Conservation (phyloP, 2,113 vertebrate genomes). For the Alethe castanea region DNA sequence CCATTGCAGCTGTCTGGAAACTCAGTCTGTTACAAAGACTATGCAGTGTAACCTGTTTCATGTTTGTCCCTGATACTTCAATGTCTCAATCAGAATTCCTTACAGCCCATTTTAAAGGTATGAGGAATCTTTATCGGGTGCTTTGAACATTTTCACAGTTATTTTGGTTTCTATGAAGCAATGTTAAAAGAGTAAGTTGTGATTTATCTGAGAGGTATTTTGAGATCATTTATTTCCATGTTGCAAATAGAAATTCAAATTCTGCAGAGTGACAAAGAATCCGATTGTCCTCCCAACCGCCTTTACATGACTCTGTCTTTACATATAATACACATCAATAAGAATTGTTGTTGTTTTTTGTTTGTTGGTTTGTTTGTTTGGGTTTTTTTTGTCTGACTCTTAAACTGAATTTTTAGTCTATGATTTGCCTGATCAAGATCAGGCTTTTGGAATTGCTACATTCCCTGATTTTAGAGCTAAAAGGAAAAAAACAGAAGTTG, state of each 20-base stretch:
- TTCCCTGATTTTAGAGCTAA: neutral
- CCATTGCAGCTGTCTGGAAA: neutral
- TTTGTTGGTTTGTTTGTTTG: too few relatives aligned
- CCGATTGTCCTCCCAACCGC: neutral
- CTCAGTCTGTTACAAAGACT: neutral
- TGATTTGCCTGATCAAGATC: neutral
- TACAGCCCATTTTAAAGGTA: neutral
- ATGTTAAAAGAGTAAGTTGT: neutral
- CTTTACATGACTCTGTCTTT: neutral
- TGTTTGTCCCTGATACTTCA: neutral
- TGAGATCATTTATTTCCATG: neutral
- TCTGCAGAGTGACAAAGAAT: neutral
- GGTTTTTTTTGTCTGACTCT: neutral
- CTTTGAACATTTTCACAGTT: neutral
- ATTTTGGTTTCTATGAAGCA: neutral
- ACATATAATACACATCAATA: neutral
- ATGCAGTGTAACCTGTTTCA: neutral
- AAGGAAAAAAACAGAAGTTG: neutral
- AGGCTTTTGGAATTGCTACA: neutral
- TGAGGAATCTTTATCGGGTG: neutral
- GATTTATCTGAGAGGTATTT: neutral
- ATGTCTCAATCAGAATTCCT: neutral
- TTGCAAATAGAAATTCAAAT: neutral
- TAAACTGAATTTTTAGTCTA: neutral
- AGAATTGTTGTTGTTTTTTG: too few relatives aligned